Percentiles rank a stretch among this genome's conserved stretches.
Conservation (phyloP, 2,113 vertebrate genomes). For the Daboia siamensis region DNA sequence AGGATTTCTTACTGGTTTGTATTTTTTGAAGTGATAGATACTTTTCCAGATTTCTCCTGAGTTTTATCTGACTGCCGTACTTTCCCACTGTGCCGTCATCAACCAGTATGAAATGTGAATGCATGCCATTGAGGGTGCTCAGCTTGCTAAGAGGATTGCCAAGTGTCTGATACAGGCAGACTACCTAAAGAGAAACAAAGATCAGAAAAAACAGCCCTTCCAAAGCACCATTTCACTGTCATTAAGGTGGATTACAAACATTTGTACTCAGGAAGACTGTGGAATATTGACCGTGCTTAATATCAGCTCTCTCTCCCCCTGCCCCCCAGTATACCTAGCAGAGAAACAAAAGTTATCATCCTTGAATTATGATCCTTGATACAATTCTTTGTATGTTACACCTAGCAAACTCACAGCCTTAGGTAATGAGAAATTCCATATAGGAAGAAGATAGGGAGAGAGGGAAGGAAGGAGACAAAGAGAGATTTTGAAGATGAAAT, state of each 20-base stretch:
- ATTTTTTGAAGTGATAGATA: conserved; percentile 88
- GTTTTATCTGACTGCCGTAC: conserved; percentile 85
- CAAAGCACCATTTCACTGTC: neutral
- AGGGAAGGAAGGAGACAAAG: neutral
- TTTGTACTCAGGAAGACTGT: neutral
- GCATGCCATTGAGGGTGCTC: conserved; percentile 88
- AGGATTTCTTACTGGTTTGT: conserved; percentile 80
- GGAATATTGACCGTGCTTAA: neutral
- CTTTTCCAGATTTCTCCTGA: conserved; percentile 86
- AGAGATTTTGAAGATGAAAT: neutral
- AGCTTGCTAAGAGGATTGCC: conserved; percentile 91
- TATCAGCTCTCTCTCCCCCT: neutral
- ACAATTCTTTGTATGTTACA: neutral
- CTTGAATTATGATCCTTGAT: neutral
- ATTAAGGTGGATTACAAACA: neutral
- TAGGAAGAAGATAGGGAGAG: neutral
- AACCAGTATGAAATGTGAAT: conserved; percentile 91
- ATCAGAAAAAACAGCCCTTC: conserved; percentile 15
- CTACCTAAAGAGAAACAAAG: conserved; percentile 72
- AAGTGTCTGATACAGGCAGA: conserved; percentile 87
- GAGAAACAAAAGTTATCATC: neutral
- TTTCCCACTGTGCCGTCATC: conserved; percentile 94
- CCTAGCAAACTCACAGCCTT: neutral
- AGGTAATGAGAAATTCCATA: neutral
- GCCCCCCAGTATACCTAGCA: neutral